These are phyloP conservation scores for Myrmecophaga tridactyla DNA, from an alignment of 2,113 vertebrate species.

Conservation along the genomic window DNA sequence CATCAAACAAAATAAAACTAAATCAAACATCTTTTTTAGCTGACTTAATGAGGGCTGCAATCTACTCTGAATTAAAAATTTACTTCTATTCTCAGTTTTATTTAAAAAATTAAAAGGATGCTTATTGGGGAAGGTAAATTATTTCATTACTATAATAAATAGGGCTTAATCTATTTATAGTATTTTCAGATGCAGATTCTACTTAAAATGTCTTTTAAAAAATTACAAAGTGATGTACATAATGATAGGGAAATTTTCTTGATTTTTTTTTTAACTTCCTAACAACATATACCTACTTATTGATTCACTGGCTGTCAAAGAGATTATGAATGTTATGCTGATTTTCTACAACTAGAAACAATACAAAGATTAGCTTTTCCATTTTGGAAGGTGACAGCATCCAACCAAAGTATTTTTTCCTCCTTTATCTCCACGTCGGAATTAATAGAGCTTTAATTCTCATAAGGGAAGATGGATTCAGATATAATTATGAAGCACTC, in stretches of 20 bases:
- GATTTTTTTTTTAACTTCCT: neutral
- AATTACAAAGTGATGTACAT: neutral
- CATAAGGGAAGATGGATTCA: neutral
- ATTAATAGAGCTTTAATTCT: constrained; percentile 24
- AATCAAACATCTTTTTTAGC: neutral
- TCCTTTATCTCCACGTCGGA: neutral
- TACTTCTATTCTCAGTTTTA: neutral
- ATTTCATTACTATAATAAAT: neutral
- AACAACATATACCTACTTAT: neutral
- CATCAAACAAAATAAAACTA: neutral
- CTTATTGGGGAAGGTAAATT: neutral
- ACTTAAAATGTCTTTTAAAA: neutral
- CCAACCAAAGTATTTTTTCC: neutral
- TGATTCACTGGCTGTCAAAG: neutral
- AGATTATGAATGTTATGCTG: neutral
- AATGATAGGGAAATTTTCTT: constrained; percentile 16
- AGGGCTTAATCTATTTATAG: neutral
- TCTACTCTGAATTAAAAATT: neutral
- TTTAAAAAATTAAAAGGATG: neutral
- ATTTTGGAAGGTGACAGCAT: neutral
- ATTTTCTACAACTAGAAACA: neutral
- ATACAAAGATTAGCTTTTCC: neutral
- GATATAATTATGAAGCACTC: neutral
- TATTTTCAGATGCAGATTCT: neutral
- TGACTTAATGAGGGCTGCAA: neutral